Evolutionary conservation across 2,113 vertebrate species (phyloP), one percentile per base, ranked within the genome.

Genomic region (Hippocampus barbouri): DNA sequence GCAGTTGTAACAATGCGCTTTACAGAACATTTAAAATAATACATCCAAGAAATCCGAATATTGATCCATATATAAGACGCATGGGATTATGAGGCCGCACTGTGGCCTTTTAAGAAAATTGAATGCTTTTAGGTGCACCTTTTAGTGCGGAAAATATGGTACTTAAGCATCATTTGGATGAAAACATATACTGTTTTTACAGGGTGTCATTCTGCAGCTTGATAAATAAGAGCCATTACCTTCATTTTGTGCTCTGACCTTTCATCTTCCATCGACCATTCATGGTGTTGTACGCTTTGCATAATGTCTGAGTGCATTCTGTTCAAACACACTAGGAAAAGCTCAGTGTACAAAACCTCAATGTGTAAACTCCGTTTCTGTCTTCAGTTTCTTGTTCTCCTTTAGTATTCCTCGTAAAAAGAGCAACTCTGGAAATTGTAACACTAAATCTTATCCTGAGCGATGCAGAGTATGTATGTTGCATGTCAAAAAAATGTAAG

Each of bases 381-480:
- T 88, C 82, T 69, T 40, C 64, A 43, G 76, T 82, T 76, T 73
- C 59, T 75, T 68, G 71, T 64, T 64, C 38, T 65, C 62, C 40
- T 23, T 64, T 20, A 12, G 38, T 64, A 64, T 64, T 81, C 74
- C 64, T 71, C 57, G 72, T 78, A 76, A 87, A 14, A 73, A 76
- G 63, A 78, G 79, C 85, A 76, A 75, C 73, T 83, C 82, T 87
- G 68, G 83, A 86, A 77, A 78, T 79, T 80, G 82, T 86, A 75
- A 83, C 79, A 86, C 81, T 86, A 69, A 82, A 66, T 88, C 87
- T 85, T 85, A 79, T 72, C 76, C 57, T 88, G 79, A 85, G 84
- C 79, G 43, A 87, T 82, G 83, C 86, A 89, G 87, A 89, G 85
- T 81, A 72, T 89, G 74, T 88, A 82, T 89, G 88, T 91, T 88